Conservation (phyloP, 1,140 invertebrate species). For the Drosophila kikkawai region DNA sequence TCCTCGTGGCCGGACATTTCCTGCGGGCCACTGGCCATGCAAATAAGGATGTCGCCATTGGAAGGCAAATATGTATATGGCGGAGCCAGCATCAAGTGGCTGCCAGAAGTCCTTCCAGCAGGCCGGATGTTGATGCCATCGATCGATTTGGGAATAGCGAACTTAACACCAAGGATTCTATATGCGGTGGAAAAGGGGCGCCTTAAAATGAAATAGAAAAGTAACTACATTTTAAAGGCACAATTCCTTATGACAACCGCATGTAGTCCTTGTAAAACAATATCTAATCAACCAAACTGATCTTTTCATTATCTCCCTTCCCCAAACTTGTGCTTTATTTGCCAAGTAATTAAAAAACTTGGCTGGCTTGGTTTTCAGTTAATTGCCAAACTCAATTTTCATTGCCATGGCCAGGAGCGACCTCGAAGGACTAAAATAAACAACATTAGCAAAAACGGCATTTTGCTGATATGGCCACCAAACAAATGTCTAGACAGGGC, state of each 20-base stretch:
- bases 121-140: slow-evolving; percentile 57
- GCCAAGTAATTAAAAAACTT: slow-evolving; percentile 37
- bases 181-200: neutral
- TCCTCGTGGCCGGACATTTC: slow-evolving; percentile 63
- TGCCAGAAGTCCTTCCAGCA: slow-evolving; percentile 19
- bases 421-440: slow-evolving; percentile 33
- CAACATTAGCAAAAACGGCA: slow-evolving; percentile 51
- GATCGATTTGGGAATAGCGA: slow-evolving; percentile 48
- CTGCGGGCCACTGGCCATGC: slow-evolving; percentile 68
- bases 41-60: slow-evolving; percentile 73
- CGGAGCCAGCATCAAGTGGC: slow-evolving; percentile 60
- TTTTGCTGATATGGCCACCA: slow-evolving; percentile 46
- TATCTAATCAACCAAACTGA: neutral
- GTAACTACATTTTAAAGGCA: neutral
- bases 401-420: slow-evolving; percentile 43
- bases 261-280: neutral
- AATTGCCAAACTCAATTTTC: slow-evolving; percentile 41
- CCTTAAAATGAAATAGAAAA: neutral
- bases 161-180: slow-evolving; percentile 14
- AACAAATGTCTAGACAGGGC: slow-evolving; percentile 55
- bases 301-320: neutral
- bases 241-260: neutral
- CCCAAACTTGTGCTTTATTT: slow-evolving; percentile 10
- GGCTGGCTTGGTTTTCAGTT: slow-evolving; percentile 17
- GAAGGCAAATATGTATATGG: slow-evolving; percentile 26